Evolutionary conservation across 2,888 invertebrate species (phyloP), one percentile per base, ranked within the genome.

Genomic region (Drosophila mettleri): DNA sequence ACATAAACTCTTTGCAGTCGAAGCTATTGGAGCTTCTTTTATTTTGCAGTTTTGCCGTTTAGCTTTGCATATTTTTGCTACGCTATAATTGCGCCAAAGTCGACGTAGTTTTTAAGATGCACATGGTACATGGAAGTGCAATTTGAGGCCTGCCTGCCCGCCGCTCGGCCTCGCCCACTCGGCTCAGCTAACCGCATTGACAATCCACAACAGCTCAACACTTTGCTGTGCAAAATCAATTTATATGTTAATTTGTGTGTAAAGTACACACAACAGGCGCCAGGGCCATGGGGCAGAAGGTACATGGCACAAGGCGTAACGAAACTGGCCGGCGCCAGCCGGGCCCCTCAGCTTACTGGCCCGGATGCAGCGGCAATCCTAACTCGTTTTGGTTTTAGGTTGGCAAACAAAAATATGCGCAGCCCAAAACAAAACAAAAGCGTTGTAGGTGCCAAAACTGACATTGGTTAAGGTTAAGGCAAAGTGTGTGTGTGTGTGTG

Each of bases 171-270:
- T n/a, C 1, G 34, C n/a, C 22, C 0, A 2, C 6, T 8, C 22
- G 5, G 18, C 48, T 51, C 43, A 9, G 16, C 51, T 41, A 54
- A 20, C n/a, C 41, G 45, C 67, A 74, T 69, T 72, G 73, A 73
- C 78, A 82, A 69, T 72, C 63, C 78, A 74, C 69, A 74, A 67
- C 66, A 63, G 68, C 68, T 69, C 68, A 82, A 84, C 83, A 81
- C 77, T 78, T 80, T 83, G 71, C 48, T 69, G 65, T 61, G 43
- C 60, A 85, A 85, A 87, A 87, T 86, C 87, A 87, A 86, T 87
- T 87, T 87, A 87, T 87, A 87, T 87, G 88, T 88, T 87, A 87
- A 87, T 87, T 87, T 78, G 86, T 78, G 74, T 72, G 71, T 69
- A 78, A 84, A 74, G 73, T 73, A 45, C 27, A 45, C 43, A 20